Conservation (phyloP, 2,797 vertebrate species). For the Choloepus didactylus region DNA sequence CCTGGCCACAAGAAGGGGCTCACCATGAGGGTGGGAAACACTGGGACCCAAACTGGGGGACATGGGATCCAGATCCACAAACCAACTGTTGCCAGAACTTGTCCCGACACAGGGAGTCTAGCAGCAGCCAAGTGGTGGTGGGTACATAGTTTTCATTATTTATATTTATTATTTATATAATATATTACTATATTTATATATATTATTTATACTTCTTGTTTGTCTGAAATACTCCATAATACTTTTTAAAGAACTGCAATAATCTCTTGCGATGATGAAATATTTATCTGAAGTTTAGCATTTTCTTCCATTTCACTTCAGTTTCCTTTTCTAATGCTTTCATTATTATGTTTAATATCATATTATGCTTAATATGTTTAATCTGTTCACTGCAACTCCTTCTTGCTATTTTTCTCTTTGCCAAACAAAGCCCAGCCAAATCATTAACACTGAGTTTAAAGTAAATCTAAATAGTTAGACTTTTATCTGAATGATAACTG, state of each 20-base stretch:
- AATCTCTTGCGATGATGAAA: not conserved
- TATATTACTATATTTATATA: too few relatives aligned
- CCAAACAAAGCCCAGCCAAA: slow-evolving; percentile 14
- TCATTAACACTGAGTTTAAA: not conserved
- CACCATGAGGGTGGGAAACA: not conserved
- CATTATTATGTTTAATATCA: not conserved
- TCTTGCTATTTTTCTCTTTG: not conserved
- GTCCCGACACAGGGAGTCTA: not conserved
- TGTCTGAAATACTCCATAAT: not conserved
- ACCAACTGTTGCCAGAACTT: not conserved
- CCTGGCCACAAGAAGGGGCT: not conserved
- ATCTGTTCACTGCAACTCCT: not conserved
- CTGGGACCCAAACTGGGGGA: too few relatives aligned
- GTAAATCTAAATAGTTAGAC: not conserved
- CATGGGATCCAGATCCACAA: not conserved
- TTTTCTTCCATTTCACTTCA: not conserved
- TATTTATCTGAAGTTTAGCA: not conserved
- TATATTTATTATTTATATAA: too few relatives aligned
- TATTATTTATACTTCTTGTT: not conserved
- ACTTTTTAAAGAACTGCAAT: not conserved
- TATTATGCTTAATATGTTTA: too few relatives aligned
- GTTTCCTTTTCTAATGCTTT: slow-evolving; percentile 35
- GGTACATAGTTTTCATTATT: too few relatives aligned
- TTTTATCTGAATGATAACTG: not conserved
- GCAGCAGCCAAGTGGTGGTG: not conserved